Base-by-base conservation (phyloP, 1,140 invertebrate species). In the Rhizoglyphus robini region DNA sequence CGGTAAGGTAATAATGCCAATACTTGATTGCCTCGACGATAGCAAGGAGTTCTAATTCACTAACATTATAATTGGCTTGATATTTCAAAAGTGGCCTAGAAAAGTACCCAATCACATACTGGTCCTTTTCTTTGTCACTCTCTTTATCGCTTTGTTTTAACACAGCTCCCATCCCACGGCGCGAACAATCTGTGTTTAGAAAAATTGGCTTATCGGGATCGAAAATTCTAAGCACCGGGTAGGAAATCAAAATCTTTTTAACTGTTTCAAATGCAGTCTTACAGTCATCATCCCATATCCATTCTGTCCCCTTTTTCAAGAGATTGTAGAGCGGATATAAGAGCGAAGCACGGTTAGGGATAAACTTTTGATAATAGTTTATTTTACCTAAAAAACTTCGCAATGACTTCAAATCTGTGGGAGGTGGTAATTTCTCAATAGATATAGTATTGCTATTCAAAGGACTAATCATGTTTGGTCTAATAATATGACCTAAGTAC, bases 1-100 rank as follows among this genome's bases (percentile, higher is more conserved):
- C 78, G 68, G 73, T 77, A 8, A 80, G 51, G 67, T 79, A 82
- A 49, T 80, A 69, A 61, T 81, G 76, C 67, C 81, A 81, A 65
- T 77, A 68, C 74, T 72, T 69, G 57, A 79, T 65, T 20, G 75
- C 77, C 71, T 74, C 79, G 46, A 80, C 67, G 36, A 82, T 75
- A 3, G 75, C 73, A 8, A 79, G 70, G 0, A 73, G 78, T 71
- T 83, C 81, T 68, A 77, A 78, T 47, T 83, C 79, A 4, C 80
- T 71, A 64, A 80, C 76, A 20, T 73, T 71, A 69, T 81, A 83
- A 15, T 77, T 77, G 65, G 71, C 68, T 70, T 83, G 78, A n/a
- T 76, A 69, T 27, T 67, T 38, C 15, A 69, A 72, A 11, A 82
- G 63, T 1, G 72, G 73, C 65, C 76, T 38, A 0, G 75, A 79